Percentiles rank a stretch among this genome's conserved stretches.
Evolutionary conservation across 2,888 invertebrate genomes (phyloP).

Genomic region (Allacma fusca): DNA sequence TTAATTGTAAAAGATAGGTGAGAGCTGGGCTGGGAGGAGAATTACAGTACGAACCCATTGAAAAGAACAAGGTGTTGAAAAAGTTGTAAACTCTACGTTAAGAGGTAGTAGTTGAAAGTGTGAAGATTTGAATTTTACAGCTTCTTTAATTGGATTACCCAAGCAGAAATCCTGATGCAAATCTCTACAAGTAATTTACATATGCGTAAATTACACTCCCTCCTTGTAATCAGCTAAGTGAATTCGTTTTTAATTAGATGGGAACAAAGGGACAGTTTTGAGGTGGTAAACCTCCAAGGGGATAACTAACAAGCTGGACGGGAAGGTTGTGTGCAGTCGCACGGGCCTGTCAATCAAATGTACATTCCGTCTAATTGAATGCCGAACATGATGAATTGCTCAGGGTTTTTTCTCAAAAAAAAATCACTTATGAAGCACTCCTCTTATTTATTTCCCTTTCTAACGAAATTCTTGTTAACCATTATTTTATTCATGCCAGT

Average conservation of each 20-base stretch:
- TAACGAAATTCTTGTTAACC: too few species aligned
- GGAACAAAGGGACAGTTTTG: not conserved
- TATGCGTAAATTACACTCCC: not conserved
- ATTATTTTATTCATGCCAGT: too few species aligned
- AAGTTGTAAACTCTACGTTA: not conserved
- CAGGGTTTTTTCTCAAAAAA: not conserved
- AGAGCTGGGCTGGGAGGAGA: too few species aligned
- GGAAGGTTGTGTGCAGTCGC: not conserved
- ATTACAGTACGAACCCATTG: too few species aligned
- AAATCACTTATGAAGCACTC: too few species aligned
- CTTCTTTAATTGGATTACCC: constrained; percentile 33
- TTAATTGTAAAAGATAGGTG: too few species aligned
- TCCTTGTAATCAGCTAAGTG: constrained; percentile 14
- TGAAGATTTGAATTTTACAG: not conserved
- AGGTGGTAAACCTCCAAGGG: not conserved
- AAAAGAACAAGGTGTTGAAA: not conserved
- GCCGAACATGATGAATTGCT: constrained; percentile 36
- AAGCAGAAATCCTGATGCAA: constrained; percentile 18
- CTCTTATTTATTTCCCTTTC: too few species aligned
- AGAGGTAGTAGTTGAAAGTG: not conserved
- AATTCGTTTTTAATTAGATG: constrained; percentile 21
- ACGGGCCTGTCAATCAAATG: constrained; percentile 28
- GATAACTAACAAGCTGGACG: not conserved
- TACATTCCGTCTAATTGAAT: constrained; percentile 10
- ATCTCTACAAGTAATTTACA: not conserved